Base-by-base conservation (phyloP, 2,113 vertebrate species). In the Cryptomyrus ogoouensis region DNA sequence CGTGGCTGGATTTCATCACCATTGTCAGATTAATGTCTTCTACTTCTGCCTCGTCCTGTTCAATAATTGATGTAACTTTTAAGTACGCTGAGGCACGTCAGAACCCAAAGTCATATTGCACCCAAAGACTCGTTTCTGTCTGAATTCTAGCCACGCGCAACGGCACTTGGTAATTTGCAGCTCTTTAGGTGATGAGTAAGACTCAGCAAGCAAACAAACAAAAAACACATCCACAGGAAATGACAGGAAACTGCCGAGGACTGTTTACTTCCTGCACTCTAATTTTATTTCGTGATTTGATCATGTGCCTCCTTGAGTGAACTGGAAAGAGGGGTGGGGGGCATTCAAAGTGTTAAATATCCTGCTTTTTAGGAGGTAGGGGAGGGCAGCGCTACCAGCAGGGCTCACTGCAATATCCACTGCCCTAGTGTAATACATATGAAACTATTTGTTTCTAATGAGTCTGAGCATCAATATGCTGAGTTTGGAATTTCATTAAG, bases 401-500 rank as follows among this genome's bases (percentile, higher is more conserved):
- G 74, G 31, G 35, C 35, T 19, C 35, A 80, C 1, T 42, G 31
- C 35, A 80, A 80, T 80, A 80, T 31, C n/a, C 27, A 70, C n/a
- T 12, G 10, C 27, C n/a, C 3, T 31, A 70, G 27, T 70, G 27
- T 83, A 39, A 42, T 47, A 84, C 83, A 84, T 21, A 84, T 46
- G 1, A 44, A 84, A 84, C 42, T 42, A 19, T 84, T 47, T 47
- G 83, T 44, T 83, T 83, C 19, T 42, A 83, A 44, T 24, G 42
- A 83, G 42, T 10, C 83, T 47, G 17, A 21, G 70, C 27, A 39
- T 46, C 44, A 83, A 85, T 39, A 89, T 44, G 58, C 80, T 87
- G 90, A 83, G 53, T 87, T 89, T 88, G 86, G 62, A 50, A 90
- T 91, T 90, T 87, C 27, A 31, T 91, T 89, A 87, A 90, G 89